phyloP scores from a whole-genome alignment of 2,797 vertebrate species.

The Falco berigora region DNA sequence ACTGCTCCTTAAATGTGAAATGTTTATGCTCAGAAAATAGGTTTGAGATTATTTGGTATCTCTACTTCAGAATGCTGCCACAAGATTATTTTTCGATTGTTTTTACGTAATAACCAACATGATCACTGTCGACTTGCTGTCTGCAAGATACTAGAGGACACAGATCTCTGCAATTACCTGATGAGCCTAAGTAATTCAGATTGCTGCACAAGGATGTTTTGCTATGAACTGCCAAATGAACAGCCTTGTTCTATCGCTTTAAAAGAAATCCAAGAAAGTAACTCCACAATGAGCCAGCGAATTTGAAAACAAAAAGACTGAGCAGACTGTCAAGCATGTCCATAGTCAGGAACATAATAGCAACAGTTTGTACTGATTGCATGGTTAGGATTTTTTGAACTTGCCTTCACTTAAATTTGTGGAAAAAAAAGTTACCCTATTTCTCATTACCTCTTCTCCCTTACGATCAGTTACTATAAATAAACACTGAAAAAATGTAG shows the following conservation, averaged over 20 bases:
- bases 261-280: neutral
- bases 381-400: neutral
- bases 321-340: neutral
- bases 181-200: neutral
- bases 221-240: neutral
- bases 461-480: neutral
- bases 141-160: neutral
- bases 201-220: neutral
- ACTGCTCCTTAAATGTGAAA: neutral
- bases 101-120: neutral
- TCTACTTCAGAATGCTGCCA: neutral
- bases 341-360: neutral
- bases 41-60: neutral
- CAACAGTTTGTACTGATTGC: neutral
- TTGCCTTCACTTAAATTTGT: neutral
- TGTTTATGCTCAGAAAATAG: neutral
- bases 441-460: neutral
- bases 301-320: neutral
- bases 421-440: neutral
- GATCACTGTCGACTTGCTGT: neutral
- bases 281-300: neutral
- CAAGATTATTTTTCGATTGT: neutral
- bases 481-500: neutral
- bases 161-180: neutral
- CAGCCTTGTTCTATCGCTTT: neutral